These are phyloP conservation scores for Euplexia lucipara DNA, from an alignment of 2,888 invertebrate genomes.

Conservation along the genomic window DNA sequence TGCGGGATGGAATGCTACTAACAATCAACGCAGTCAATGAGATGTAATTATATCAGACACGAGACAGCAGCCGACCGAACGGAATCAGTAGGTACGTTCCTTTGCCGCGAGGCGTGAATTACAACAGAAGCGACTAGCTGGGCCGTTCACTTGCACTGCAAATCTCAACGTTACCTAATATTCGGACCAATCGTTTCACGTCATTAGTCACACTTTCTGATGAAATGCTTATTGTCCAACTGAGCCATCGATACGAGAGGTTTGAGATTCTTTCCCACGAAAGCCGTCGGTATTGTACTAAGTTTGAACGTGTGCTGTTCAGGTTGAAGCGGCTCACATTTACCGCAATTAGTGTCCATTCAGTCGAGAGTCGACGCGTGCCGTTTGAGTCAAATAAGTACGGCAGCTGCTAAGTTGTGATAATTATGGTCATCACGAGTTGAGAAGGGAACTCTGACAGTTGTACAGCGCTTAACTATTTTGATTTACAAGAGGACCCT, in stretches of 20 bases:
- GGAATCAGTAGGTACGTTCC: conserved; percentile 62
- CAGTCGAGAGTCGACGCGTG: conserved; percentile 78
- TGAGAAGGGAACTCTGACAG: conserved; percentile 9
- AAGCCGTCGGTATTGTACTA: conserved; percentile 71
- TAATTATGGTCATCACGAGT: conserved; percentile 16
- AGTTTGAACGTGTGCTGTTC: conserved; percentile 74
- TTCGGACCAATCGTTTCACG: conserved; percentile 75
- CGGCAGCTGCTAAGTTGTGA: conserved; percentile 66
- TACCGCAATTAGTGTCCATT: conserved; percentile 85
- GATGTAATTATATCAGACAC: conserved; percentile 81
- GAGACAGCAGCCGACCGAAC: conserved; percentile 72
- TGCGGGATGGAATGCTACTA: conserved; percentile 69
- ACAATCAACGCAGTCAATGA: conserved; percentile 79
- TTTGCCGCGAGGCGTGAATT: conserved; percentile 76
- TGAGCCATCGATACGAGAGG: conserved; percentile 65
- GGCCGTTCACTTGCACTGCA: conserved; percentile 79
- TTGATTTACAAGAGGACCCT: conserved; percentile 34
- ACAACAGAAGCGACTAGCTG: conserved; percentile 77
- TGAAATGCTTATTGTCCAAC: conserved; percentile 72
- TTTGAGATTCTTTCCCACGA: conserved; percentile 79
- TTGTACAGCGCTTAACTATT: conserved; percentile 24
- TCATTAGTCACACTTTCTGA: conserved; percentile 79
- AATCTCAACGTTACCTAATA: conserved; percentile 80
- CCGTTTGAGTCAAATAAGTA: conserved; percentile 75
- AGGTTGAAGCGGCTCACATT: conserved; percentile 76